A percentile compares a stretch with the other conserved stretches of the same genome.
Evolutionary conservation across 2,113 vertebrate species (phyloP).

Genomic region (Mesoclemmys tuberculata): DNA sequence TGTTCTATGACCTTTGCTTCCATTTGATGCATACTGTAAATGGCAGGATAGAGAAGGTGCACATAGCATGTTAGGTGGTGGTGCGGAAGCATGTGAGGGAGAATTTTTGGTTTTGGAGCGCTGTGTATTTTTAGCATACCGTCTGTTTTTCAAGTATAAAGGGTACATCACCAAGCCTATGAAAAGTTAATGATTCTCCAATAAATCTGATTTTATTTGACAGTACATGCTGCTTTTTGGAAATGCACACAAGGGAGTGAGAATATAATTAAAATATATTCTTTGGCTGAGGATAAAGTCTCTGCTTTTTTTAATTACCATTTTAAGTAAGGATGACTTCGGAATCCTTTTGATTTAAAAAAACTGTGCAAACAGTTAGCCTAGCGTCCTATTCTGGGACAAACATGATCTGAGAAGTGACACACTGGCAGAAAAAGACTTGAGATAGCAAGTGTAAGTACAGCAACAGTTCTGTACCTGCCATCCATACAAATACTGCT

Average conservation of each 20-base stretch:
- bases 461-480: background rate
- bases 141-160: background rate
- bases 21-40: background rate
- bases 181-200: background rate
- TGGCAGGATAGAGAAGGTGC: background rate
- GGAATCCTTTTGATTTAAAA: background rate
- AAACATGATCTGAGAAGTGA: background rate
- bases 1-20: background rate
- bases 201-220: background rate
- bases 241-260: background rate
- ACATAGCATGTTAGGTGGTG: background rate
- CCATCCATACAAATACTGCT: background rate
- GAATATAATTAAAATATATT: background rate
- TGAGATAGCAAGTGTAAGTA: background rate
- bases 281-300: no score
- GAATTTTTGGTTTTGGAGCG: background rate
- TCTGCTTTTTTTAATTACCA: background rate
- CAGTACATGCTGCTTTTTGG: background rate
- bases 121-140: background rate
- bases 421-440: background rate
- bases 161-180: background rate
- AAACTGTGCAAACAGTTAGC: background rate
- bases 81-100: background rate
- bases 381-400: background rate
- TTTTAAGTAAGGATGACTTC: background rate